Base-by-base conservation (phyloP, 2,888 invertebrate genomes). In the Callyntrura sp. region DNA sequence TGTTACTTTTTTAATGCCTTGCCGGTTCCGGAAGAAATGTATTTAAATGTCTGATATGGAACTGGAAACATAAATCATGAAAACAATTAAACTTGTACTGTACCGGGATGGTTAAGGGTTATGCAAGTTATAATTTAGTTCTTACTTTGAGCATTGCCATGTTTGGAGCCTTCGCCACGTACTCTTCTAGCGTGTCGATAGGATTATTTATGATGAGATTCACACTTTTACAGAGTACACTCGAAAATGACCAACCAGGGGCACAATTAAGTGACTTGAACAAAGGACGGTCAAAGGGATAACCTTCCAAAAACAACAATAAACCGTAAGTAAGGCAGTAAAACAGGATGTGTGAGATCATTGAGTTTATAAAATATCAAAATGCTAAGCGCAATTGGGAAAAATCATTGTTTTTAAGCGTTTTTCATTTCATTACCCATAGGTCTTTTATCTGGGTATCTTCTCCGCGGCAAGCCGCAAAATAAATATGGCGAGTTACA, bases 401-500 rank as follows among this genome's bases (percentile, higher is more conserved):
- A n/a, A n/a, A n/a, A n/a, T n/a, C n/a, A n/a, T n/a, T 35, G 11
- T 12, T n/a, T 25, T 11, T 70, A 8, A n/a, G n/a, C n/a, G n/a
- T n/a, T n/a, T n/a, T n/a, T n/a, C n/a, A n/a, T n/a, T n/a, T 48
- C 51, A 2, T n/a, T 70, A 43, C 91, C 85, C 88, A 90, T 88
- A 0, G 90, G 90, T 5, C 81, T 48, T 1, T 25, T 28, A 28
- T 90, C 90, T 8, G 90, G 90, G 20, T 85, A 90, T 28, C 73
- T 60, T 35, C 84, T 43, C 35, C 85, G 48, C n/a, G 73, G 88
- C 17, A 85, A 57, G 45, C 91, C 91, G 55, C 91, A 91, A 57
- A 84, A 88, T 9, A 91, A 45, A 35, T 85, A 88, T 79, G 91
- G 84, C 20, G 91, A 91, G 57, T 81, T 88, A 70, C 91, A 91